A percentile compares a stretch with the other conserved stretches of the same genome.
phyloP scores from a whole-genome alignment of 2,888 invertebrate species.

The Periphyllus acericola region DNA sequence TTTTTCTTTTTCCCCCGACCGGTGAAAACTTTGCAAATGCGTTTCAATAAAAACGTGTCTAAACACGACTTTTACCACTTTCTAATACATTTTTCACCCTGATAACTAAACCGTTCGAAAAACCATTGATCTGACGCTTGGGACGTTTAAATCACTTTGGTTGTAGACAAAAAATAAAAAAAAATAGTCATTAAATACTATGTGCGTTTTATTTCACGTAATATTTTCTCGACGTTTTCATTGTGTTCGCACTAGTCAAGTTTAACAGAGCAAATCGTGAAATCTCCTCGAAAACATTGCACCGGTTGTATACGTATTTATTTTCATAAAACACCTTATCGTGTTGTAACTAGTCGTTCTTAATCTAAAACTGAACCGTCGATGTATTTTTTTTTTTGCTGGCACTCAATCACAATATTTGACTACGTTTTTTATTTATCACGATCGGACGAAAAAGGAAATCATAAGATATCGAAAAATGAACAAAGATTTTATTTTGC shows the following conservation, averaged over 20 bases:
- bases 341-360: no score
- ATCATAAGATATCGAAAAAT: conserved; percentile 37
- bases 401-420: neutral
- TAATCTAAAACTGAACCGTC: no score
- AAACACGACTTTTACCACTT: conserved; percentile 15
- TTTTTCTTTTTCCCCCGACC: conserved; percentile 19
- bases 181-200: conserved; percentile 21
- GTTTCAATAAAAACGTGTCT: conserved; percentile 16
- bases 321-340: no score
- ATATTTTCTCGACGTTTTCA: neutral
- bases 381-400: neutral
- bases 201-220: neutral
- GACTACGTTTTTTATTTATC: conserved; percentile 24
- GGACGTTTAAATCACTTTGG: conserved; percentile 46
- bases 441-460: neutral
- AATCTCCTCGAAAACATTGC: neutral
- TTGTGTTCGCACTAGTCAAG: neutral
- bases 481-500: conserved; percentile 39
- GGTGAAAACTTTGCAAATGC: conserved; percentile 31
- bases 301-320: no score
- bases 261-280: neutral
- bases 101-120: conserved; percentile 15
- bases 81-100: conserved; percentile 29
- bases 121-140: neutral
- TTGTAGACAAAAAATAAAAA: neutral